phyloP scores from a whole-genome alignment of 2,888 invertebrate genomes.

The Disparrhopalites patrizii region DNA sequence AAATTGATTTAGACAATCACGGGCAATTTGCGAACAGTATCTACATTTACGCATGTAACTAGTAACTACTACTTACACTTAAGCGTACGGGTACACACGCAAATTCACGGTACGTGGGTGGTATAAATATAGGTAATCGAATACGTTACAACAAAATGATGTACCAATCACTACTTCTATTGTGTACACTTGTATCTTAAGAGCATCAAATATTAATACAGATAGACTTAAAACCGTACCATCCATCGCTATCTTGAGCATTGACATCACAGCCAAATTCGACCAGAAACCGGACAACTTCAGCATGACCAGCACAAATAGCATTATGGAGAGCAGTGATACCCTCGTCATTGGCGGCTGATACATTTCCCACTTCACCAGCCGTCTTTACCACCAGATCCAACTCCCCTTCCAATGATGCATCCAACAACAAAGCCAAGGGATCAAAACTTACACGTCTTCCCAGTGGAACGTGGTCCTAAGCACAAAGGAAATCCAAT shows the following conservation, averaged over 20 bases:
- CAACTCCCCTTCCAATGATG: constrained; percentile 95
- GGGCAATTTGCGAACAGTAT: too few species aligned
- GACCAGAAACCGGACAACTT: constrained; percentile 95
- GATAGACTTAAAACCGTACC: constrained; percentile 60
- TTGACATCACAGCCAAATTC: constrained; percentile 99
- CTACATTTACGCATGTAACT: too few species aligned
- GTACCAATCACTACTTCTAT: not conserved
- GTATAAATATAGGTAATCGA: not conserved
- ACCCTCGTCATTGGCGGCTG: constrained; percentile 97
- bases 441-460: constrained; percentile 96
- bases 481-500: too few species aligned
- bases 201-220: not conserved
- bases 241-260: constrained; percentile 97
- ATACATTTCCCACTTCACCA: constrained; percentile 65
- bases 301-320: constrained; percentile 97
- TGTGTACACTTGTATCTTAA: not conserved
- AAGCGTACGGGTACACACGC: too few species aligned
- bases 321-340: constrained; percentile 99
- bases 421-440: constrained; percentile 88
- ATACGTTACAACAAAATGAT: not conserved
- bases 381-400: constrained; percentile 95
- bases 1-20: too few species aligned
- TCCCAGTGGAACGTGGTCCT: constrained; percentile 43
- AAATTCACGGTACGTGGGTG: too few species aligned
- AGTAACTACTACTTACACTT: too few species aligned